Percentiles rank a stretch among this genome's conserved stretches.
phyloP scores from a whole-genome alignment of 2,888 invertebrate genomes.

The Lasioglossum vierecki region DNA sequence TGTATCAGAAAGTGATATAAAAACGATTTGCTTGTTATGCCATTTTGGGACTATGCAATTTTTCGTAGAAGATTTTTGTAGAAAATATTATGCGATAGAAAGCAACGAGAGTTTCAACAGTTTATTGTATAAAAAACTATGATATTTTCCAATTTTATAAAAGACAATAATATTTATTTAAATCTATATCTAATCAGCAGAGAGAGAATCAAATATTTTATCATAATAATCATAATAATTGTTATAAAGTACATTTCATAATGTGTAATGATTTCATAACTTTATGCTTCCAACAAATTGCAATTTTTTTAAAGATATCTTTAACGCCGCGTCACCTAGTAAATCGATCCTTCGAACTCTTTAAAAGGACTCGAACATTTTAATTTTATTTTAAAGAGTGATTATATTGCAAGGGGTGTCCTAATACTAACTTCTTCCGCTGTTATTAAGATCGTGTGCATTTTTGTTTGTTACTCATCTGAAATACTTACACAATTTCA shows the following conservation, averaged over 20 bases:
- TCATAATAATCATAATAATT: too few species aligned
- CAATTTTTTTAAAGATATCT: neutral
- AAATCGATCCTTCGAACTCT: neutral
- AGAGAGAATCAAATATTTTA: too few species aligned
- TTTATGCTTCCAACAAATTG: neutral
- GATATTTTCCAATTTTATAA: neutral
- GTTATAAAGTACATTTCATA: too few species aligned
- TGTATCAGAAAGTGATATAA: neutral
- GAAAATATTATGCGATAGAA: neutral
- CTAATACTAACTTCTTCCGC: too few species aligned
- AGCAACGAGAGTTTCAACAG: neutral
- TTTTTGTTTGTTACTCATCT: neutral
- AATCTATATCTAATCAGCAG: neutral
- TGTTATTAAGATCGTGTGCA: neutral
- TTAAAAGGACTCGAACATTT: too few species aligned
- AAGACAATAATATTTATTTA: neutral
- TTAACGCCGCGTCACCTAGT: neutral
- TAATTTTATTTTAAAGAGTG: too few species aligned
- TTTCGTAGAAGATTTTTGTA: neutral
- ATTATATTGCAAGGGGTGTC: too few species aligned
- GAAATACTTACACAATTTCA: neutral
- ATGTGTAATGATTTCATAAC: too few species aligned
- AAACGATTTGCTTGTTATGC: neutral
- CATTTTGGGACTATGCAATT: neutral
- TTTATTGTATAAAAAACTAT: neutral